Base-by-base conservation (phyloP, 2,888 invertebrate genomes). In the Noctua comes region DNA sequence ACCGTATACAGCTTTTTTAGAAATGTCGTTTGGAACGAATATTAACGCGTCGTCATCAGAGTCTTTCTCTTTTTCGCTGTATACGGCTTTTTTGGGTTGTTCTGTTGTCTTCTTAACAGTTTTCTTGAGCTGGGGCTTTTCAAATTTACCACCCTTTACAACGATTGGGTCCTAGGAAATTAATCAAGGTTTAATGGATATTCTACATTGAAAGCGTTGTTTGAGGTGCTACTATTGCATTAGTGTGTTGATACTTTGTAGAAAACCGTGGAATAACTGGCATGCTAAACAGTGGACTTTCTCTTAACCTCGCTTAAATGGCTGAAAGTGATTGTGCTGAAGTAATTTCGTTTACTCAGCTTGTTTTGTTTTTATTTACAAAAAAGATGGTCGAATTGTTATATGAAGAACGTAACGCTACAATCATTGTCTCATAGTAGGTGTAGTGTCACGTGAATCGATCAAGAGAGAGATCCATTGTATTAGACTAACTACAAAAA, bases 91-190 rank as follows among this genome's bases (percentile, higher is more conserved):
- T 93, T 96, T 95, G 84, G 95, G 93, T 89, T 95, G 93, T 85
- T 95, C 95, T 88, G 92, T 91, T 79, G 93, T 90, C 92, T 94
- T 96, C 95, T 94, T 96, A 85, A 92, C 91, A 88, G 93, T 94
- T 96, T 95, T 97, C 95, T 96, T 97, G 88, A 96, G 95, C 87
- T 95, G 94, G 86, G 97, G 97, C 83, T 93, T 94, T 93, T 96
- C 96, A 84, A 97, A 96, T 95, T 93, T 97, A 93, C 96, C 96
- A 90, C 93, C 96, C 90, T 95, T 95, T 91, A 95, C 94, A 88
- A 93, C 89, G 92, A 96, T 91, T 91, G 95, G 96, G 86, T 94
- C 96, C 97, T 97, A 96, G 59, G 86, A 92, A 95, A 93, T 94
- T 93, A 95, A 93, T 89, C 88, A 92, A 93, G 91, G 92, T 92